These are phyloP conservation scores for Aselliscus stoliczkanus DNA, from an alignment of 2,797 vertebrate genomes.

Conservation along the genomic window DNA sequence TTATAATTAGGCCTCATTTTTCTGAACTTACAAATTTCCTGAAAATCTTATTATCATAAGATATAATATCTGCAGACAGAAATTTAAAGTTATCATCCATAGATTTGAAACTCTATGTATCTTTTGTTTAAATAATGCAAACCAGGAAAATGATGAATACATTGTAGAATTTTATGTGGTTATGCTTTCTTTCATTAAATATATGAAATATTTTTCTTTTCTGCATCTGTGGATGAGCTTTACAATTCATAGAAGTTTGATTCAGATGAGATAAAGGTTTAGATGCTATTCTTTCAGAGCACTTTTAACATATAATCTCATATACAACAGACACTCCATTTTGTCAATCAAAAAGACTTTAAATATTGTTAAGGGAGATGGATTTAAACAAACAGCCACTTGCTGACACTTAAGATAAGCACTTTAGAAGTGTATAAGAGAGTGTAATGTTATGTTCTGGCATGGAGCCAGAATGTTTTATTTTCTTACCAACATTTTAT, in stretches of 20 bases:
- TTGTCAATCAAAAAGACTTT: constrained; percentile 53
- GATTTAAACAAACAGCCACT: constrained; percentile 66
- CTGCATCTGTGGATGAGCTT: background rate
- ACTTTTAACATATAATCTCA: constrained; percentile 30
- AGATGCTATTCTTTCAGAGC: background rate
- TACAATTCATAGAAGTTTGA: background rate
- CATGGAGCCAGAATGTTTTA: constrained; percentile 64
- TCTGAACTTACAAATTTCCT: background rate
- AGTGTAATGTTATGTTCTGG: constrained; percentile 64
- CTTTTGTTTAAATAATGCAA: background rate
- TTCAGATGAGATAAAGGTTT: background rate
- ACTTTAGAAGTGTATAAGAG: constrained; percentile 49
- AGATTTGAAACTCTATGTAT: background rate
- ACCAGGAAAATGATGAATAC: background rate
- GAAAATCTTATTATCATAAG: background rate
- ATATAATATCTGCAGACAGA: background rate
- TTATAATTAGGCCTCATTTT: background rate
- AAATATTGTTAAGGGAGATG: constrained; percentile 51
- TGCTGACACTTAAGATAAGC: constrained; percentile 59
- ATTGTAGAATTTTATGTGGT: background rate
- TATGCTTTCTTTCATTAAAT: constrained; percentile 5
- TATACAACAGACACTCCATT: background rate
- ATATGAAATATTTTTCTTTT: constrained; percentile 10
- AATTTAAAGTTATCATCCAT: background rate
- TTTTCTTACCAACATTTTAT: constrained; percentile 76